A percentile compares a stretch with the other conserved stretches of the same genome.
phyloP scores from a whole-genome alignment of 2,797 vertebrate species.

The Sebastes itinus region DNA sequence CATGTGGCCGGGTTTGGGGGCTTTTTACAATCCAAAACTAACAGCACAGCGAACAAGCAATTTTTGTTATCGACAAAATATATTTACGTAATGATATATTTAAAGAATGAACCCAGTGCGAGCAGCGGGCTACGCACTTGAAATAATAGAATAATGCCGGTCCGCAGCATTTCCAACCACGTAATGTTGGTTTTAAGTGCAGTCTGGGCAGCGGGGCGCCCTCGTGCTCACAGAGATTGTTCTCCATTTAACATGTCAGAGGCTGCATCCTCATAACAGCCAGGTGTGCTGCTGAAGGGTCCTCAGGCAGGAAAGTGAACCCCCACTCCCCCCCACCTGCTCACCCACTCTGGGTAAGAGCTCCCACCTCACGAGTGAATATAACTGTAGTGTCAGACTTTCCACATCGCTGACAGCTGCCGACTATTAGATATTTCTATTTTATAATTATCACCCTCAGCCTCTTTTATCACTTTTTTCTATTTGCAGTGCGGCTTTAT shows the following conservation, averaged over 20 bases:
- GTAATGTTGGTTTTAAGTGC: conserved; percentile 37
- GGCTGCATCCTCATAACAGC: background rate
- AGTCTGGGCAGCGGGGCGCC: conserved; percentile 20
- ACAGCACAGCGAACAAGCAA: background rate
- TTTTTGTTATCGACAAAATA: background rate
- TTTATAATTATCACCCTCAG: background rate
- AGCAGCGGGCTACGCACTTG: conserved; percentile 5
- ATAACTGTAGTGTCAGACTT: background rate
- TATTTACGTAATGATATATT: conserved; percentile 1
- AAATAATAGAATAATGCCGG: conserved; percentile 26
- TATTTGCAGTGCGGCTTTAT: background rate
- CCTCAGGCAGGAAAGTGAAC: conserved; percentile 16
- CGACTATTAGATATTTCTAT: background rate
- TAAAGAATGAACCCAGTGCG: background rate
- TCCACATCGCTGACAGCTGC: background rate
- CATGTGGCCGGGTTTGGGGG: background rate
- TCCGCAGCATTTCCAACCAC: conserved; percentile 24
- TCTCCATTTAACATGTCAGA: conserved; percentile 48
- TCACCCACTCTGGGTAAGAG: conserved; percentile 19
- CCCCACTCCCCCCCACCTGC: background rate
- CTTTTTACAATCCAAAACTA: conserved; percentile 30
- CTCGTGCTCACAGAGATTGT: conserved; percentile 28
- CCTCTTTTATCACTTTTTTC: background rate
- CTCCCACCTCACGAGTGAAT: conserved; percentile 11
- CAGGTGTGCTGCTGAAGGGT: conserved; percentile 47